A percentile compares a stretch with the other conserved stretches of the same genome.
Conservation (phyloP, 1,140 invertebrate genomes). For the Zophobas atratus region DNA sequence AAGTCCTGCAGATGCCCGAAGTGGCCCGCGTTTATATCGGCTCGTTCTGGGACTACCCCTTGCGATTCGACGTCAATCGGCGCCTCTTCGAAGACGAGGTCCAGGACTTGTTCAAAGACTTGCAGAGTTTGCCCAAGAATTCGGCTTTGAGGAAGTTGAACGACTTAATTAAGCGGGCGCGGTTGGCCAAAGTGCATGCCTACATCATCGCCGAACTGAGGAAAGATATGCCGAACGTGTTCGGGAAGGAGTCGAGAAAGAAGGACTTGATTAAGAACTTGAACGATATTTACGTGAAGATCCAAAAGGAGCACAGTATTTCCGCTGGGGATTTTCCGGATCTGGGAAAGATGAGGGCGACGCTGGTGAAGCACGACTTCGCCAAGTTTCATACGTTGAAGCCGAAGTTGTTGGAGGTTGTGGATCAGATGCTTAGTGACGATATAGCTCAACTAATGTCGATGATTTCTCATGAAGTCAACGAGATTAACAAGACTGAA, state of each 20-base stretch:
- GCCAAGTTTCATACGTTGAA: conserved; percentile 81
- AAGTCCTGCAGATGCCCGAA: conserved; percentile 83
- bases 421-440: conserved; percentile 83
- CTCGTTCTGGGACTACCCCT: conserved; percentile 85
- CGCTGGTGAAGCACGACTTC: conserved; percentile 83
- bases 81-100: conserved; percentile 83
- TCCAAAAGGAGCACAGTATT: conserved; percentile 81
- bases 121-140: conserved; percentile 82
- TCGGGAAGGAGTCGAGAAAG: conserved; percentile 86
- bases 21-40: conserved; percentile 86
- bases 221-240: conserved; percentile 73
- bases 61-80: conserved; percentile 77
- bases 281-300: conserved; percentile 77
- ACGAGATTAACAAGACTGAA: conserved; percentile 44
- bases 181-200: conserved; percentile 87
- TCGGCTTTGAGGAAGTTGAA: conserved; percentile 86
- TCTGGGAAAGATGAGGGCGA: conserved; percentile 84
- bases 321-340: conserved; percentile 85
- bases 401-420: conserved; percentile 78
- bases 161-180: conserved; percentile 84
- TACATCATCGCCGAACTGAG: conserved; percentile 86
- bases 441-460: conserved; percentile 84
- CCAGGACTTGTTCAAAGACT: conserved; percentile 82
- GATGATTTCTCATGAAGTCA: conserved; percentile 77
- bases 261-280: conserved; percentile 89